These are phyloP conservation scores for Eleginops maclovinus DNA, from an alignment of 2,113 vertebrate genomes.

Conservation along the genomic window DNA sequence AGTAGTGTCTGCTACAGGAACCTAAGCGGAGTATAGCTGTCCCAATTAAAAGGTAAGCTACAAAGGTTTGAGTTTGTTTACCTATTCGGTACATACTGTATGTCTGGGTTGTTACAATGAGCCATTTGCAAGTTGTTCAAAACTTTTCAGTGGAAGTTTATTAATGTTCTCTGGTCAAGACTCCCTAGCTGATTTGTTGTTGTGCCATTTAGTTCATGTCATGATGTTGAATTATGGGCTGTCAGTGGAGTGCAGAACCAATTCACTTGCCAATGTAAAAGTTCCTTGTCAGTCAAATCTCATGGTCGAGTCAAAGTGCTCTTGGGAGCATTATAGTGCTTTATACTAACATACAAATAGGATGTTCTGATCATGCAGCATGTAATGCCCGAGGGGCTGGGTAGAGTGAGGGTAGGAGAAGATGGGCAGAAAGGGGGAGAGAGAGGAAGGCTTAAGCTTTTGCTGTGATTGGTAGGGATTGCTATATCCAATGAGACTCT, in stretches of 20 bases:
- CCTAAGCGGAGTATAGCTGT: background rate
- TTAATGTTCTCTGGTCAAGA: background rate
- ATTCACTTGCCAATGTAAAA: background rate
- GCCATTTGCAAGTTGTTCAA: background rate
- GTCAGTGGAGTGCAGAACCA: background rate
- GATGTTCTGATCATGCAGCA: slow-evolving; percentile 35
- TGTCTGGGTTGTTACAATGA: background rate
- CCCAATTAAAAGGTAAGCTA: slow-evolving; percentile 15
- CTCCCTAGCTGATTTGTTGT: slow-evolving; percentile 5
- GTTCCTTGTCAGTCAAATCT: slow-evolving; percentile 6
- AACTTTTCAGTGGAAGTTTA: background rate
- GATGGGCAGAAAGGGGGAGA: slow-evolving; percentile 38
- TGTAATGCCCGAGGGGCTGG: slow-evolving; percentile 23
- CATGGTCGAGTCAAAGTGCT: background rate
- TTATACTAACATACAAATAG: slow-evolving; percentile 35
- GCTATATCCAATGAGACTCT: slow-evolving; percentile 69
- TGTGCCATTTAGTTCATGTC: slow-evolving; percentile 5
- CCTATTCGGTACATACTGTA: background rate
- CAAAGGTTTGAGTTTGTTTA: background rate
- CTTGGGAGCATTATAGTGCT: slow-evolving; percentile 11
- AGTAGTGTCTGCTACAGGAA: background rate
- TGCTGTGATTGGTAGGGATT: slow-evolving; percentile 72
- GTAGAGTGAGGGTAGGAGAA: slow-evolving; percentile 26
- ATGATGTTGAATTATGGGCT: slow-evolving; percentile 16
- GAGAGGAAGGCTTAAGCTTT: slow-evolving; percentile 56